These are phyloP conservation scores for Octopus sinensis DNA, from an alignment of 1,140 invertebrate species.

Conservation along the genomic window DNA sequence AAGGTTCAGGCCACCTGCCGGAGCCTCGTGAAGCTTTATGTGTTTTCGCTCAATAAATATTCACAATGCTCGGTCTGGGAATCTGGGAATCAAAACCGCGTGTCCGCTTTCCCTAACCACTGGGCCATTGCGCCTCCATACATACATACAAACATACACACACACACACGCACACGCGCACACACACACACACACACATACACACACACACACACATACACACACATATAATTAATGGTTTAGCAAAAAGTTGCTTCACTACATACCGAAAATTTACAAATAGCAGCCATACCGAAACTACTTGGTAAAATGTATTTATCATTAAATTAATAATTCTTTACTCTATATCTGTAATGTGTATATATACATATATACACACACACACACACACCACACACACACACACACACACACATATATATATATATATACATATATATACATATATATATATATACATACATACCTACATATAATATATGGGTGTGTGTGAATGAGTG, in stretches of 20 bases:
- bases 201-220: not conserved
- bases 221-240: not conserved
- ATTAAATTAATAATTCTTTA: not conserved
- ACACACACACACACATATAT: not conserved
- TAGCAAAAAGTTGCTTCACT: too few relatives aligned
- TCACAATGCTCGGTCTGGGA: too few relatives aligned
- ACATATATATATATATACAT: not conserved
- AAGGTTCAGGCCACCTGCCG: too few relatives aligned
- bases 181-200: not conserved
- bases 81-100: too few relatives aligned
- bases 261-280: too few relatives aligned
- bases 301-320: too few relatives aligned
- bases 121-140: not conserved
- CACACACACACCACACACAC: not conserved
- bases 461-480: not conserved
- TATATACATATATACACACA: not conserved
- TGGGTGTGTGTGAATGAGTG: too few relatives aligned
- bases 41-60: too few relatives aligned
- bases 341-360: not conserved
- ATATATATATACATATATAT: not conserved
- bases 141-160: not conserved
- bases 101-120: too few relatives aligned
- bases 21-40: too few relatives aligned
- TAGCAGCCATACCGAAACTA: too few relatives aligned
- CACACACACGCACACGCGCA: not conserved